Evolutionary conservation across 2,888 invertebrate species (phyloP).

Genomic region (Nymphalis urticae): DNA sequence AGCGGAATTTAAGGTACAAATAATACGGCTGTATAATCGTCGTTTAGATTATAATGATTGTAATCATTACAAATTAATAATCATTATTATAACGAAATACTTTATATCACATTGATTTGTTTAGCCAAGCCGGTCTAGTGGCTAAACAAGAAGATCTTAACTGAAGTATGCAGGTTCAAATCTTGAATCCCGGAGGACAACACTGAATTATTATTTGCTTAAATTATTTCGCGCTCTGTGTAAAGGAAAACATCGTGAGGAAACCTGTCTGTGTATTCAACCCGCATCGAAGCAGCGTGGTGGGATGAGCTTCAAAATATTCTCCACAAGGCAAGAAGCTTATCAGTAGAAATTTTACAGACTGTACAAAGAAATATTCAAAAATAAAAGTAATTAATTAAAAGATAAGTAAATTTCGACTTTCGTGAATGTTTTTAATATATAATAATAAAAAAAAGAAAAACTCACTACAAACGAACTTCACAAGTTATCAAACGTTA

Average conservation of each 20-base stretch:
- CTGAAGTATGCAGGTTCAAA: no score
- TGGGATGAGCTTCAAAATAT: no score
- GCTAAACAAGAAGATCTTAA: not conserved
- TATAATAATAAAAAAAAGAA: not conserved
- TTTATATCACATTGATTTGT: not conserved
- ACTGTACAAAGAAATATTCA: no score
- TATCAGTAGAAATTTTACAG: no score
- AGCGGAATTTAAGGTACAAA: constrained; percentile 14
- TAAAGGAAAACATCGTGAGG: no score
- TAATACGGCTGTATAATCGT: not conserved
- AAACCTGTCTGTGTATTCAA: no score
- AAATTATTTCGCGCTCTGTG: no score
- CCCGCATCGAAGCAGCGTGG: no score
- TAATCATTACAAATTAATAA: not conserved
- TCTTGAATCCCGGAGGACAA: no score
- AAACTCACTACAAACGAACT: not conserved
- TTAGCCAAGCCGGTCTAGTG: not conserved
- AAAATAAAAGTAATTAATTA: not conserved
- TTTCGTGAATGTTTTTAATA: not conserved
- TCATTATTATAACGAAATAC: not conserved
- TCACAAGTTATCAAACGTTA: constrained; percentile 27
- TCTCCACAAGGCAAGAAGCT: no score
- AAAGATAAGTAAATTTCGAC: not conserved
- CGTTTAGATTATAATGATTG: constrained; percentile 15
- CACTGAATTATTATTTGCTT: no score